A percentile compares a stretch with the other conserved stretches of the same genome.
phyloP scores from a whole-genome alignment of 2,888 invertebrate species.

The Calameuta filiformis region DNA sequence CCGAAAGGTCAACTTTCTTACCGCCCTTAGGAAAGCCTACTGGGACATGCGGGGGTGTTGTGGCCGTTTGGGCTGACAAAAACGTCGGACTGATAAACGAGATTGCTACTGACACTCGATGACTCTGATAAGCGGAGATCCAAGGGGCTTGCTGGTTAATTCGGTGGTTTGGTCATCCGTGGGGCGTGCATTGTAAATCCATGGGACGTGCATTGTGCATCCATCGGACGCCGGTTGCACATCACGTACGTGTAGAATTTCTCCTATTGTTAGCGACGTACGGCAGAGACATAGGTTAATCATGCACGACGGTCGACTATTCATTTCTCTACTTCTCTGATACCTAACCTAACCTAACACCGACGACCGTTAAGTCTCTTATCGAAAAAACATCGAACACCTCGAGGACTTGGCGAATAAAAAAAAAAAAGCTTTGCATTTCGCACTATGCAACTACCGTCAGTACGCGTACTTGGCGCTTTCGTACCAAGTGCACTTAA shows the following conservation, averaged over 20 bases:
- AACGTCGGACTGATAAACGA: constrained; percentile 1
- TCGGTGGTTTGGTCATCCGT: neutral
- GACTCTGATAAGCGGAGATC: constrained; percentile 1
- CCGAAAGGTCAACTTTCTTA: neutral
- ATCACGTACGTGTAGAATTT: neutral
- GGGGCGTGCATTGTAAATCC: neutral
- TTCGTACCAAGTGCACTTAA: too few relatives aligned
- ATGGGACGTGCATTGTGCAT: neutral
- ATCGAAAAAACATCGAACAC: too few relatives aligned
- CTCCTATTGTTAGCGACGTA: neutral
- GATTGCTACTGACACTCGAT: neutral
- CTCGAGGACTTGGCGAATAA: too few relatives aligned
- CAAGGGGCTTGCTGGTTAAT: neutral
- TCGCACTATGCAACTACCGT: too few relatives aligned
- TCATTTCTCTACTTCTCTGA: too few relatives aligned
- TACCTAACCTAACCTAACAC: too few relatives aligned
- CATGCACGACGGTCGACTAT: too few relatives aligned
- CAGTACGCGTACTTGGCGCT: too few relatives aligned
- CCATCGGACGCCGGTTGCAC: neutral
- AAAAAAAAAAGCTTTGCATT: too few relatives aligned
- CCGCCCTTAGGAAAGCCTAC: neutral
- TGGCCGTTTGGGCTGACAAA: too few relatives aligned
- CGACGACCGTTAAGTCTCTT: too few relatives aligned
- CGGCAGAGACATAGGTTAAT: too few relatives aligned
- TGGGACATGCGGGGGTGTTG: neutral